phyloP scores from a whole-genome alignment of 2,888 invertebrate genomes.

The Atherix ibis region DNA sequence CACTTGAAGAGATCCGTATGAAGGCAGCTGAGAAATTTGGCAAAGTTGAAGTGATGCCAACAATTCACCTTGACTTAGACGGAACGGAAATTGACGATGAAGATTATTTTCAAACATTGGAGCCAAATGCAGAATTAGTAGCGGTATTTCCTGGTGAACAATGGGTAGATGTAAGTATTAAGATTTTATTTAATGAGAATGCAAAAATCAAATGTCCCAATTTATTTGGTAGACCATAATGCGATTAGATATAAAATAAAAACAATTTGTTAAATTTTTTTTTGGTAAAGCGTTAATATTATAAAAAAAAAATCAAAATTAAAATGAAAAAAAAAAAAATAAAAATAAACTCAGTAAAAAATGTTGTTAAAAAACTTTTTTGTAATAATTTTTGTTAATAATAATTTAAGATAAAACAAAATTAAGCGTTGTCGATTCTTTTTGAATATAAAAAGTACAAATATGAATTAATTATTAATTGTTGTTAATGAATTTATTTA shows the following conservation, averaged over 20 bases:
- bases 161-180: slow-evolving; percentile 41
- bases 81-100: slow-evolving; percentile 94
- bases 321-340: too few relatives aligned
- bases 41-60: slow-evolving; percentile 42
- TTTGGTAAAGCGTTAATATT: not conserved
- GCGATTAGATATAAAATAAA: not conserved
- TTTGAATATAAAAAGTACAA: too few relatives aligned
- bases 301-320: too few relatives aligned
- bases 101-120: slow-evolving; percentile 82
- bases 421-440: too few relatives aligned
- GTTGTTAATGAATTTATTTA: too few relatives aligned
- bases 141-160: slow-evolving; percentile 60
- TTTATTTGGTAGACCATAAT: not conserved
- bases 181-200: too few relatives aligned
- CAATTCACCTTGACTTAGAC: slow-evolving; percentile 77
- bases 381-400: too few relatives aligned
- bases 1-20: slow-evolving; percentile 58
- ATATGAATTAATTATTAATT: too few relatives aligned
- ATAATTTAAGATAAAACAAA: too few relatives aligned
- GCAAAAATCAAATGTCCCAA: not conserved
- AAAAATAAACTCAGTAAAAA: too few relatives aligned
- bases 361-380: too few relatives aligned
- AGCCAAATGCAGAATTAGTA: slow-evolving; percentile 75
- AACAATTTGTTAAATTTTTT: not conserved
- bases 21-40: slow-evolving; percentile 64